Percentiles rank a stretch among this genome's conserved stretches.
Evolutionary conservation across 2,113 vertebrate species (phyloP).

Genomic region (Guaruba guarouba): DNA sequence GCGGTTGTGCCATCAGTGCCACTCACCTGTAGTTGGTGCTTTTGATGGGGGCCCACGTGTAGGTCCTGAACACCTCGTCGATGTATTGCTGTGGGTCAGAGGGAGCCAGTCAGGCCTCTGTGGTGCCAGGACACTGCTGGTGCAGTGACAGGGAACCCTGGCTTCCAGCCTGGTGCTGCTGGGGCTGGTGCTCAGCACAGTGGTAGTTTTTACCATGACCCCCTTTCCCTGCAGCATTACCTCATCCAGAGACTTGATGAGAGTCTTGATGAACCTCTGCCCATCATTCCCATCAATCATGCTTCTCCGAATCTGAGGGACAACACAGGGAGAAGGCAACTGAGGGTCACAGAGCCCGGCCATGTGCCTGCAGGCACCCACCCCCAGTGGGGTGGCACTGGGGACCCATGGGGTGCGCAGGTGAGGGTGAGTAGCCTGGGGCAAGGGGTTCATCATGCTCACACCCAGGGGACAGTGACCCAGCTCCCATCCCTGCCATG

Average conservation of each 20-base stretch:
- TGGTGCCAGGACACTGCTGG: neutral
- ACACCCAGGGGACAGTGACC: neutral
- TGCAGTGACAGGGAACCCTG: rapidly evolving
- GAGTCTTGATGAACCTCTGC: constrained; percentile 89
- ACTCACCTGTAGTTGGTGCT: constrained; percentile 97
- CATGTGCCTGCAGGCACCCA: rapidly evolving
- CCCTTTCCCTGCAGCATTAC: constrained; percentile 67
- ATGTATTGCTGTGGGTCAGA: constrained; percentile 87
- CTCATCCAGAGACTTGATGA: constrained; percentile 97
- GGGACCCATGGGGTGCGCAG: neutral
- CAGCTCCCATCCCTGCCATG: neutral
- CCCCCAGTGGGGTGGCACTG: neutral
- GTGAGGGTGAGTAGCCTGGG: neutral
- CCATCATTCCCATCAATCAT: constrained; percentile 93
- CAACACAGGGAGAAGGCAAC: neutral
- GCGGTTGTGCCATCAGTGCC: rapidly evolving
- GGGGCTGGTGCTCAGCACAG: neutral
- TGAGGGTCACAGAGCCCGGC: neutral
- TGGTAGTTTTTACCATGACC: rapidly evolving
- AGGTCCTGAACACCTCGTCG: constrained; percentile 88
- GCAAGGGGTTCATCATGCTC: neutral
- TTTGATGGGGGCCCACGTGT: constrained; percentile 94
- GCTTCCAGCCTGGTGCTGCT: rapidly evolving
- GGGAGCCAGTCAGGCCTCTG: constrained; percentile 9
- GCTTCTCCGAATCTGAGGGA: constrained; percentile 86